These are phyloP conservation scores for Andrena praecox DNA, from an alignment of 2,888 invertebrate species.

Conservation along the genomic window DNA sequence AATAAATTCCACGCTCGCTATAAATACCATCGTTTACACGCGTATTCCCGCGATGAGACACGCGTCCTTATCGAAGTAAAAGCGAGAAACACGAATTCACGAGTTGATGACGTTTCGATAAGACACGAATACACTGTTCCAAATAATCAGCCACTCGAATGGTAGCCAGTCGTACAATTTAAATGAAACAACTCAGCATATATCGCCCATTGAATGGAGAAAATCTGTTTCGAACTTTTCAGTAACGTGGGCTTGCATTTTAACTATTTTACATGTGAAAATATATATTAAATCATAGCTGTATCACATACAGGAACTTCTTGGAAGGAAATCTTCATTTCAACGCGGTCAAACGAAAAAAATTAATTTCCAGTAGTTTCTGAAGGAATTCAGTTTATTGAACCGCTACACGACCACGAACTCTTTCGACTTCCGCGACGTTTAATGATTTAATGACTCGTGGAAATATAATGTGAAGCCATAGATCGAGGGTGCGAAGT, in stretches of 20 bases:
- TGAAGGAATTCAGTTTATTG: conserved; percentile 32
- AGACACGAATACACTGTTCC: not conserved
- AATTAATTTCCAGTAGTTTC: not conserved
- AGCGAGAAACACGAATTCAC: conserved; percentile 17
- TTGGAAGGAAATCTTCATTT: not conserved
- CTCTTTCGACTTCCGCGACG: not conserved
- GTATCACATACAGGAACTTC: not conserved
- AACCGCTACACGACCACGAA: conserved; percentile 16
- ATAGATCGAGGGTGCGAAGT: conserved; percentile 28
- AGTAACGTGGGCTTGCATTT: too few species aligned
- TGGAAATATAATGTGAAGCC: conserved; percentile 17
- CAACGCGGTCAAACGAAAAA: not conserved
- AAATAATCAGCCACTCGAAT: not conserved
- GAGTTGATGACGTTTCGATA: conserved; percentile 25
- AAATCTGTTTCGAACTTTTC: too few species aligned
- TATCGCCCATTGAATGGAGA: too few species aligned
- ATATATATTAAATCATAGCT: not conserved
- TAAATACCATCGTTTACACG: conserved; percentile 35
- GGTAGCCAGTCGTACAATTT: too few species aligned
- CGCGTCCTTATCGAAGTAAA: conserved; percentile 38
- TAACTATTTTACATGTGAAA: too few species aligned
- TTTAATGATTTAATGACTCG: conserved; percentile 36
- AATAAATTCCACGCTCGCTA: conserved; percentile 11
- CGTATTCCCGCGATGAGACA: conserved; percentile 6
- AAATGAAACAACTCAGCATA: too few species aligned